Base-by-base conservation (phyloP, 1,140 invertebrate species). In the Drosophila guanche region DNA sequence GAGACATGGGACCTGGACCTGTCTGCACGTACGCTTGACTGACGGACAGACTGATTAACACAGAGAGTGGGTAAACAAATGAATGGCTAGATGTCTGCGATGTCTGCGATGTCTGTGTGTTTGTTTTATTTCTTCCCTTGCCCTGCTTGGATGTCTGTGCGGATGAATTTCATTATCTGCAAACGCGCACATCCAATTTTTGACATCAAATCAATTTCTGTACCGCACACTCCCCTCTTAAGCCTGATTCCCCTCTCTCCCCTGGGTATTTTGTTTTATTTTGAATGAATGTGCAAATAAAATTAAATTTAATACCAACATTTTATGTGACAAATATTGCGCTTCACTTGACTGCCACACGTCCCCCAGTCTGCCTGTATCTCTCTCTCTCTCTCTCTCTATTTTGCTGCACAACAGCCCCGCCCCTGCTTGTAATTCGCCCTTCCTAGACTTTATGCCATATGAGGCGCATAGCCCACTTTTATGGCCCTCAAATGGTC, bases 141-240 rank as follows among this genome's bases (percentile, higher is more conserved):
- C 25, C 10, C 3, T 37, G 10, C 33, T 12, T 10, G 4, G 7
- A 37, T 51, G 25, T 37, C 33, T 67, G 14, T 60, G 43, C 56
- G 61, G 68, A 86, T 86, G 77, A 85, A 86, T 85, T 85, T 85
- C 80, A 85, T 85, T 85, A 85, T 86, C 81, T 86, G 80, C 77
- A 69, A 85, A 85, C 80, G 80, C 76, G 81, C 53, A 70, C 81
- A 76, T 85, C 77, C 80, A 85, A 85, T 55, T 51, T 58, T 51
- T 73, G 57, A 73, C 77, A 77, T 73, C 81, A 72, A 76, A 70
- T 80, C 81, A 71, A 76, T 78, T 84, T 75, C 53, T 62, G 74
- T 51, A 81, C 63, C 62, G 57, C 60, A 75, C 45, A 23, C 6
- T 42, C 23, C 29, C 14, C 7, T 20, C 16, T 23, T 71, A 27